Conservation (phyloP, 2,797 vertebrate genomes). For the Alcedo quadribrachys region DNA sequence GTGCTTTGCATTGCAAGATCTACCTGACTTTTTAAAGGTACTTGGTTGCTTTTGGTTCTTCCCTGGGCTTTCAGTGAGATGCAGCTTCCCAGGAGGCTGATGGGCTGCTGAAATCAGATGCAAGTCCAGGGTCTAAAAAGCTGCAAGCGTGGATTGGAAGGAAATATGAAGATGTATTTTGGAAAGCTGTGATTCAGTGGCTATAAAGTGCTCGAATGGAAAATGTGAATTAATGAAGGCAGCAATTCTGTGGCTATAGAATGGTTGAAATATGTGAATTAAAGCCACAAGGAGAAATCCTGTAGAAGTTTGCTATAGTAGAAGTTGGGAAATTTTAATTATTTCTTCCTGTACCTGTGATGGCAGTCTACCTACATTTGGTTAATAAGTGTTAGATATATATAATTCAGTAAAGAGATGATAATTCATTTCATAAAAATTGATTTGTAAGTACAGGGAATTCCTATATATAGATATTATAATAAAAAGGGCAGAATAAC, state of each 20-base stretch:
- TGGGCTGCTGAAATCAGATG: not conserved
- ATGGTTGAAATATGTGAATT: not conserved
- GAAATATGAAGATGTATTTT: not conserved
- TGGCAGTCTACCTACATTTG: not conserved
- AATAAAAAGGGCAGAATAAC: conserved; percentile 5
- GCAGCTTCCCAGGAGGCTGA: not conserved
- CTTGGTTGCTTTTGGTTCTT: not conserved
- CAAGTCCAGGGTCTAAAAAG: not conserved
- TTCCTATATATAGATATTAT: conserved; percentile 7
- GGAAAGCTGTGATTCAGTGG: not conserved
- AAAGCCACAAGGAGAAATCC: not conserved
- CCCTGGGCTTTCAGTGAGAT: not conserved
- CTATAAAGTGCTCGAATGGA: not conserved
- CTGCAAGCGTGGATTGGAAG: not conserved
- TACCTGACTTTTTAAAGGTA: not conserved
- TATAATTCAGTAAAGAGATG: not conserved
- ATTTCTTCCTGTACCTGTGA: not conserved
- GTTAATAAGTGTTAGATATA: not conserved
- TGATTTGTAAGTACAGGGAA: not conserved
- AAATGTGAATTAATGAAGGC: not conserved
- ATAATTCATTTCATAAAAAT: not conserved
- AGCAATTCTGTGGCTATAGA: not conserved
- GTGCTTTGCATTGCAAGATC: not conserved
- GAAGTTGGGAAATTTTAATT: not conserved
- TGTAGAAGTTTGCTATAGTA: not conserved